These are phyloP conservation scores for Crenuchus spilurus DNA, from an alignment of 2,797 vertebrate genomes.

Conservation along the genomic window DNA sequence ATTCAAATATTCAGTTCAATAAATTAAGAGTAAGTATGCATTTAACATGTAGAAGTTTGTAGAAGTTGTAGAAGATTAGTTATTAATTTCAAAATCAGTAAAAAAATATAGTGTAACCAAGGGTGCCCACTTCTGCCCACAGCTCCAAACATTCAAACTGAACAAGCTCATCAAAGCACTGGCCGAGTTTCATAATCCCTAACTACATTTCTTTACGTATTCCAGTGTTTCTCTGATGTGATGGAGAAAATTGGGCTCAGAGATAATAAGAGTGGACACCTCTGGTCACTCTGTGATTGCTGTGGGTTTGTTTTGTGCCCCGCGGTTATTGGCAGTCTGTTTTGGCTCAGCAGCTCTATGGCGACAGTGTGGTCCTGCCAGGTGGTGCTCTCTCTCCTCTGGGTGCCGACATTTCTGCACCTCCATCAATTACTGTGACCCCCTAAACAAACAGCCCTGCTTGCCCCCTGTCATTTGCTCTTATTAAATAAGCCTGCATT, in stretches of 20 bases:
- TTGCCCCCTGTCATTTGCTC: not conserved
- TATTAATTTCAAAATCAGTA: no score
- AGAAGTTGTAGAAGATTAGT: no score
- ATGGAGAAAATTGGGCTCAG: not conserved
- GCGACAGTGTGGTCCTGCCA: slow-evolving; percentile 44
- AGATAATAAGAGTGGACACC: not conserved
- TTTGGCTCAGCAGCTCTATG: slow-evolving; percentile 43
- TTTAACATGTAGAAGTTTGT: no score
- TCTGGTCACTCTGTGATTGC: not conserved
- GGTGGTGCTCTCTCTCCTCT: slow-evolving; percentile 45
- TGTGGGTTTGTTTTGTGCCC: not conserved
- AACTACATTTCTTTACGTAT: not conserved
- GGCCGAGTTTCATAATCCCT: not conserved
- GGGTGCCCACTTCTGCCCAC: no score
- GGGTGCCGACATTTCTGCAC: slow-evolving; percentile 43
- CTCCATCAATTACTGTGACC: slow-evolving; percentile 43
- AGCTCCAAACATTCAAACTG: no score
- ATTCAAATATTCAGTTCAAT: no score
- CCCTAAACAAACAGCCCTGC: not conserved
- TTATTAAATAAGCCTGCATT: no score
- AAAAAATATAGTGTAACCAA: no score
- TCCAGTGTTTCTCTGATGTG: not conserved
- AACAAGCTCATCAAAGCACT: no score
- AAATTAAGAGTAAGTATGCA: no score
- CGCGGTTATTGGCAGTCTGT: slow-evolving; percentile 17